Evolutionary conservation across 2,113 vertebrate species (phyloP).

Genomic region (Nesoenas mayeri): DNA sequence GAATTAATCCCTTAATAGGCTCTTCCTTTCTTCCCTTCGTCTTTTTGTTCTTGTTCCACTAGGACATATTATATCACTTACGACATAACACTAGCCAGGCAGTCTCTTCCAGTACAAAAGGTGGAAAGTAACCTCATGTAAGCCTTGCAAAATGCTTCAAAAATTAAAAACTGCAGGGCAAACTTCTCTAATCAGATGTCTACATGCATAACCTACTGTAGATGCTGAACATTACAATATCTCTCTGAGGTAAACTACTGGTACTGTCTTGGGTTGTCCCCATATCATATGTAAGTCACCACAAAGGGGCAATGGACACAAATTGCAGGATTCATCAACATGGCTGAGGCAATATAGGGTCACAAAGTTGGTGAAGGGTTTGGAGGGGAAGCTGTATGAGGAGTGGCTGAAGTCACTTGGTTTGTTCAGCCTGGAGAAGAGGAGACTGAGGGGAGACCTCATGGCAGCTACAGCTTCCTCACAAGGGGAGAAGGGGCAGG

Average conservation of each 20-base stretch:
- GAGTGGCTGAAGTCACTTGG: no score
- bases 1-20: neutral
- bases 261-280: neutral
- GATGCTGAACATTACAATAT: accelerated
- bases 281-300: neutral
- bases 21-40: neutral
- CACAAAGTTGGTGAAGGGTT: no score
- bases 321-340: neutral
- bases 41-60: neutral
- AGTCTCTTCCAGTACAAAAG: neutral
- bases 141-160: neutral
- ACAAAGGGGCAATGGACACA: neutral
- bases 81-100: neutral
- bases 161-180: neutral
- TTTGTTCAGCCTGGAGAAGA: no score
- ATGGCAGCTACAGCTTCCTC: no score
- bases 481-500: no score
- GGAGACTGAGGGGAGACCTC: no score
- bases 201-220: neutral
- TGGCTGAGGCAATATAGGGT: neutral
- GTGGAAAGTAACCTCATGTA: neutral
- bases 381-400: no score
- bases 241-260: neutral
- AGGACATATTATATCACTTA: neutral
- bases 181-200: neutral